Evolutionary conservation across 2,888 invertebrate species (phyloP), one percentile per base, ranked within the genome.

Genomic region (Chrysolina oricalcia): DNA sequence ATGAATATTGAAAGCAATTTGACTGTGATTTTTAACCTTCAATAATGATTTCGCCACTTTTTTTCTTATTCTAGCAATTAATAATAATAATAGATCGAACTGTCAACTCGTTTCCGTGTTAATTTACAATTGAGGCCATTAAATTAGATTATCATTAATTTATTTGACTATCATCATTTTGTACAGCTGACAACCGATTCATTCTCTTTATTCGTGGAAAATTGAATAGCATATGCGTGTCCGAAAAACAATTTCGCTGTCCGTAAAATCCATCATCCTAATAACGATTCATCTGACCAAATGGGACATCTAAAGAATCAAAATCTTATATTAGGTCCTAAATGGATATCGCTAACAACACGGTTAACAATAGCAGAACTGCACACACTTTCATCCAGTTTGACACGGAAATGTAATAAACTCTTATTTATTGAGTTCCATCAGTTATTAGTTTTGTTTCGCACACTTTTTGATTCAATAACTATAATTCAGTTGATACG

Each of bases 251-350:
- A 50, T 43, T 48, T 27, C 27, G 5, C 13, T 50, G 50, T 67
- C 27, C 19, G 15, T n/a, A n/a, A 27, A 27, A 27, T 27, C 50
- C 10, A 50, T 50, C 13, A 50, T 21, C 21, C 5, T 21, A 19
- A 53, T 53, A 53, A 53, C 53, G 53, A 53, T 21, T 21, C 21
- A 19, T 3, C 21, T 5, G 21, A 53, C 53, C 53, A 53, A 53
- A 21, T 53, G 21, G 53, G 53, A 53, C 21, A 53, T 53, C 53
- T 53, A 11, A 53, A 21, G 53, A 53, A 53, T 53, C 15, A 11
- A 21, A 53, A 53, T 21, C 6, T 21, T 53, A 5, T 53, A 21
- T 53, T 53, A 53, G 19, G 11, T 53, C 19, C 13, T 53, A 53
- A 53, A 23, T 21, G 23, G 53, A 53, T 53, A 13, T 35, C 35